Base-by-base conservation (phyloP, 2,113 vertebrate genomes). In the Hirundichthys speculiger region DNA sequence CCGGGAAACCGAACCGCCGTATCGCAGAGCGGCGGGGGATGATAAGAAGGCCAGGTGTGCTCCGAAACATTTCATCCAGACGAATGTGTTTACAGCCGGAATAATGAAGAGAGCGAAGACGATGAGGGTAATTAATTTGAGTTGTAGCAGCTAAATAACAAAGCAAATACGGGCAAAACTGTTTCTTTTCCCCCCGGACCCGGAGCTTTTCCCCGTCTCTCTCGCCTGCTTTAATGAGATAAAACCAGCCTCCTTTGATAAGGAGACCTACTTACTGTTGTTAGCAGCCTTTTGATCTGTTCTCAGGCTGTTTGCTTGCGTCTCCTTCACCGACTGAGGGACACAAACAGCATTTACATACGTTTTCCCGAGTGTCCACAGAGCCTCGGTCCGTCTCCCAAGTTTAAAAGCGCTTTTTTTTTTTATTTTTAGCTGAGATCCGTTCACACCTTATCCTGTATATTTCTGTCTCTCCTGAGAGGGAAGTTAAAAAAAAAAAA, bases 101-200 rank as follows among this genome's bases (percentile, higher is more conserved):
- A 79, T 86, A 86, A 90, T 89, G 83, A 83, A 86, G 80, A 64
- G 67, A 77, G 59, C 59, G 62, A 83, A 74, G 63, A 77, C 82
- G 80, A 88, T 77, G 73, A 80, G 80, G 70, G 73, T 87, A 82
- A 89, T 91, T 91, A 87, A 87, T 87, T 84, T 82, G 61, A 85
- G 85, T 83, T 77, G 77, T 79, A 79, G 69, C 18, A 59, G 82
- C 85, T 88, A 89, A 89, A 88, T 86, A 91, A 89, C 89, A 88
- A 90, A 91, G 85, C 89, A 91, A 91, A 91, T 86, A 77, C 22
- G 8, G 64, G 83, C 77, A 88, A 87, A 91, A 92, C 79, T 83
- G 77, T 88, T 90, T 86, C 69, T 84, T 88, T 85, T 89, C 88
- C 84, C 80, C 51, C 75, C 64, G 86, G 89, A 89, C 27, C 58